Evolutionary conservation across 2,888 invertebrate genomes (phyloP).

Genomic region (Latrodectus hesperus): DNA sequence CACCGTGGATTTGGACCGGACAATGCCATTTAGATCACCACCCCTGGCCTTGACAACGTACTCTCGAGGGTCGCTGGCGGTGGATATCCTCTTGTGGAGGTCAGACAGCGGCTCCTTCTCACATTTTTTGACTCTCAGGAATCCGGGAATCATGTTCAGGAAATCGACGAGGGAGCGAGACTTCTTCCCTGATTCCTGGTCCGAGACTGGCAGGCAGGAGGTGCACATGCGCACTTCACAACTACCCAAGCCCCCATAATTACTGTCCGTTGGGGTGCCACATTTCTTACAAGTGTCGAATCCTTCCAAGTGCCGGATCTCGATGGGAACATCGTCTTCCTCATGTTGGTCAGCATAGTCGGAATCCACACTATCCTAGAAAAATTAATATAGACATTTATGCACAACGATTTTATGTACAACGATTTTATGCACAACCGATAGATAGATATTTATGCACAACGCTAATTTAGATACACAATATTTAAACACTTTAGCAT

Average conservation of each 20-base stretch:
- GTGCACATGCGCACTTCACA: constrained; percentile 37
- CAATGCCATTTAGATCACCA: constrained; percentile 60
- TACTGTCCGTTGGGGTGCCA: constrained; percentile 21
- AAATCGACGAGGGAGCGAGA: constrained; percentile 65
- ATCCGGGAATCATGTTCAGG: constrained; percentile 68
- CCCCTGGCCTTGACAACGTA: constrained; percentile 63
- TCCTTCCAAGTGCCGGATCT: constrained; percentile 84
- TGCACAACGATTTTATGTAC: no score
- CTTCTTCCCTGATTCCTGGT: constrained; percentile 45
- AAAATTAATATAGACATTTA: background rate
- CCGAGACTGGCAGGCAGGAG: constrained; percentile 36
- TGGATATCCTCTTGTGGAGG: constrained; percentile 69
- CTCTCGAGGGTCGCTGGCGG: constrained; percentile 70
- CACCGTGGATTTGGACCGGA: constrained; percentile 63
- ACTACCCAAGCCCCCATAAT: constrained; percentile 15
- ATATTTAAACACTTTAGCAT: no score
- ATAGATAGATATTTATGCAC: no score
- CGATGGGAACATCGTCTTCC: constrained; percentile 89
- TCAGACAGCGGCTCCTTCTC: constrained; percentile 64
- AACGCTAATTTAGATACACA: no score
- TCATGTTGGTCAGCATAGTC: constrained; percentile 72
- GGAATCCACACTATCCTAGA: constrained; percentile 75
- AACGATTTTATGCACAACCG: no score
- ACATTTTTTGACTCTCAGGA: constrained; percentile 61
- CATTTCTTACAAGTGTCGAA: constrained; percentile 57